A percentile compares a stretch with the other conserved stretches of the same genome.
Evolutionary conservation across 2,888 invertebrate genomes (phyloP).

Genomic region (Cryptocheilus praepositus): DNA sequence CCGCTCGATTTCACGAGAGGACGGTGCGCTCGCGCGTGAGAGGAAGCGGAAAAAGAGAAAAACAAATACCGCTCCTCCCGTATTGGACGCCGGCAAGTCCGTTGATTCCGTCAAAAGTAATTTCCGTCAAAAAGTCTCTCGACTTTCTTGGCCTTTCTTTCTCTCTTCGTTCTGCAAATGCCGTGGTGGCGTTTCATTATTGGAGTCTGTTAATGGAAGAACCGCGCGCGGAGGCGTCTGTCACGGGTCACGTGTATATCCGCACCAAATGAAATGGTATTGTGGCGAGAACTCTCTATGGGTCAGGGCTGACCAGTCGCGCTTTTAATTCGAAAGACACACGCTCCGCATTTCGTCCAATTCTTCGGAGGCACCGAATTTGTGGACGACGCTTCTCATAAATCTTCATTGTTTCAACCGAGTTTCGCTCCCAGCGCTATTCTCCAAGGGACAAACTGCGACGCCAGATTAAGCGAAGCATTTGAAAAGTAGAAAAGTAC

Average conservation of each 20-base stretch:
- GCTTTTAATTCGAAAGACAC: constrained; percentile 35
- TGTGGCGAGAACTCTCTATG: constrained; percentile 7
- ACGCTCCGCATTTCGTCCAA: background rate
- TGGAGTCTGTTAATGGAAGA: constrained; percentile 20
- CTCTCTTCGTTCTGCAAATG: too few relatives aligned
- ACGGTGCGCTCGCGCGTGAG: too few relatives aligned
- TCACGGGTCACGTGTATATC: background rate
- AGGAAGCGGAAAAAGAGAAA: too few relatives aligned
- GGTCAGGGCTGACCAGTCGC: constrained; percentile 20
- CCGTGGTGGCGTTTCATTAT: constrained; percentile 23
- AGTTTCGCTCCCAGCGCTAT: too few relatives aligned
- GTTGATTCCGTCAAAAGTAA: constrained; percentile 13
- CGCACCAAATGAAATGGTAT: constrained; percentile 1
- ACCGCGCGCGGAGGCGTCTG: constrained; percentile 12
- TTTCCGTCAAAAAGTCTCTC: constrained; percentile 8
- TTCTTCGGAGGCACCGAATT: background rate
- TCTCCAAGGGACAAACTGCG: too few relatives aligned
- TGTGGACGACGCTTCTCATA: too few relatives aligned
- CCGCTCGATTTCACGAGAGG: too few relatives aligned
- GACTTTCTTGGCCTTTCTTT: background rate
- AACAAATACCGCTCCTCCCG: too few relatives aligned
- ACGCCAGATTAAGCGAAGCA: too few relatives aligned
- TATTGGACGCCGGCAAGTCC: too few relatives aligned
- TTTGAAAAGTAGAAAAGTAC: too few relatives aligned
- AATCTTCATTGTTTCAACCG: too few relatives aligned